A percentile compares a stretch with the other conserved stretches of the same genome.
Evolutionary conservation across 2,113 vertebrate genomes (phyloP).

Genomic region (Bubo bubo): DNA sequence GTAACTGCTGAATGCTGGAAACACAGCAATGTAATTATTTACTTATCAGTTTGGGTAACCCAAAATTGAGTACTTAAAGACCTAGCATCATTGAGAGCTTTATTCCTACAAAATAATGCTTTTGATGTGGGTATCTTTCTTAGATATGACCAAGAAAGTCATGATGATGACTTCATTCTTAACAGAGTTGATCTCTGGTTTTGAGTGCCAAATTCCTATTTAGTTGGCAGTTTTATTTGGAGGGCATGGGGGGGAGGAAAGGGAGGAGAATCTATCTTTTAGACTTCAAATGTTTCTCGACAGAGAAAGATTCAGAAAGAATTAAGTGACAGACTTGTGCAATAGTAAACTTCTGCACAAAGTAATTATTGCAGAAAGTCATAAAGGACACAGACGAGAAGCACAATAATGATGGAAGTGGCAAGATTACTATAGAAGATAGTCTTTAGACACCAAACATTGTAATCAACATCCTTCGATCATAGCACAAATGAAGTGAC

Average conservation of each 20-base stretch:
- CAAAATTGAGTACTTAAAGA: not conserved
- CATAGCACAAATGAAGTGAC: not conserved
- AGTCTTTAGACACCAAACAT: not conserved
- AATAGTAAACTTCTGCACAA: not conserved
- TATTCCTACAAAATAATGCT: not conserved
- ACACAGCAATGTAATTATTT: not conserved
- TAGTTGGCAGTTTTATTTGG: not conserved
- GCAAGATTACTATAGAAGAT: not conserved
- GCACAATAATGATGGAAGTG: not conserved
- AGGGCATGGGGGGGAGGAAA: fast-evolving
- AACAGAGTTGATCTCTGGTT: not conserved
- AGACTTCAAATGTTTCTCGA: not conserved
- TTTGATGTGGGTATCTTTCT: not conserved
- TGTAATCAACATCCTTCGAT: not conserved
- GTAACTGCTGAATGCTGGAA: not conserved
- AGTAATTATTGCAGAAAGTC: not conserved
- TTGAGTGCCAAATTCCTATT: not conserved
- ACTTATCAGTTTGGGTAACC: not conserved
- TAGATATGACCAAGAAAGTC: not conserved
- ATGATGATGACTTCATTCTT: not conserved
- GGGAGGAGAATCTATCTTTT: not conserved
- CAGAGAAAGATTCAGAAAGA: not conserved
- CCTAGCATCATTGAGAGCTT: not conserved
- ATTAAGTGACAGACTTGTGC: not conserved
- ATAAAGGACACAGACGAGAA: not conserved